A percentile compares a stretch with the other conserved stretches of the same genome.
These are phyloP conservation scores for Sisyra terminalis DNA, from an alignment of 2,888 invertebrate genomes.

Conservation along the genomic window DNA sequence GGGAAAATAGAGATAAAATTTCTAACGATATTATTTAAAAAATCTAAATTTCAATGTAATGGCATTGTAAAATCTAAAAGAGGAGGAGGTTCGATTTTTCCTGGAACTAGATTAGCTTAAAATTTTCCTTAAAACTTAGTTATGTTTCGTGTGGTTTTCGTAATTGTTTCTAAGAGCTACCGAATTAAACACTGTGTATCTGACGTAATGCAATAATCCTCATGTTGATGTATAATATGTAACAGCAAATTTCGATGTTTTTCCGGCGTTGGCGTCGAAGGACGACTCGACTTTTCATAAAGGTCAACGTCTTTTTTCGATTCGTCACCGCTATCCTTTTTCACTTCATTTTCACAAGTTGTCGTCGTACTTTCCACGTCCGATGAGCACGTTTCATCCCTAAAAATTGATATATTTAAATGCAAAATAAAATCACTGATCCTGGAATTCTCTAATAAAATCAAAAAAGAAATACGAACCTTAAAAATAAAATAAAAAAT, in stretches of 20 bases:
- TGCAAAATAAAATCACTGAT: not conserved
- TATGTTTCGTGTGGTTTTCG: too few relatives aligned
- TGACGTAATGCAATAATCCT: constrained; percentile 3
- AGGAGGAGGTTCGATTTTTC: too few relatives aligned
- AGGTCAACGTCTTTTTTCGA: not conserved
- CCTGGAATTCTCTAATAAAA: not conserved
- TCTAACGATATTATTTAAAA: too few relatives aligned
- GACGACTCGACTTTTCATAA: not conserved
- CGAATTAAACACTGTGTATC: constrained; percentile 7
- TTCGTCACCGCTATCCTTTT: not conserved
- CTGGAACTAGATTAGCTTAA: too few relatives aligned
- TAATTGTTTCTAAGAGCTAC: constrained; percentile 1
- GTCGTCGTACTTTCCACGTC: constrained; percentile 2
- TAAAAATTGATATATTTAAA: not conserved
- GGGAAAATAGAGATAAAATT: too few relatives aligned
- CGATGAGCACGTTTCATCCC: constrained; percentile 1
- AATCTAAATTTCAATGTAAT: too few relatives aligned
- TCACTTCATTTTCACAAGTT: not conserved
- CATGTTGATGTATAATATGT: not conserved
- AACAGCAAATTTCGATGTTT: constrained; percentile 6
- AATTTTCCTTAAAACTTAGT: too few relatives aligned
- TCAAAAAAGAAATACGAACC: not conserved
- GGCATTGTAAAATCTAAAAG: too few relatives aligned
- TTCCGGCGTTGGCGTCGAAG: not conserved
- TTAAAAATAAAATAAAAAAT: constrained; percentile 1